Evolutionary conservation across 53 echinoderm and acorn worm species (phyloP).

Genomic region (Patiria pectinifera): DNA sequence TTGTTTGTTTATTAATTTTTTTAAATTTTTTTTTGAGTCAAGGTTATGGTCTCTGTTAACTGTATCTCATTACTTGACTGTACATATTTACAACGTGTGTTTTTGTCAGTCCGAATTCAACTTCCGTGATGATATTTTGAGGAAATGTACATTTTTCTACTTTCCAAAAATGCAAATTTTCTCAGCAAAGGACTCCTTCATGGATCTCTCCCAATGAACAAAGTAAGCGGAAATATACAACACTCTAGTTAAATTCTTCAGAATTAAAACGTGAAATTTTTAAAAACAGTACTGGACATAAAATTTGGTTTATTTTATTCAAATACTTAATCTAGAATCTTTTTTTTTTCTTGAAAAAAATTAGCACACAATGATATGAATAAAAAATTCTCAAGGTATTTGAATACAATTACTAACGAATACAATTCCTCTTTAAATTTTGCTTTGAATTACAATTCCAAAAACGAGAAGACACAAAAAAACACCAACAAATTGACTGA

Average conservation of each 20-base stretch:
- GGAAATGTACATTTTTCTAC: neutral
- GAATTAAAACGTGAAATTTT: neutral
- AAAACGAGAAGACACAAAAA: neutral
- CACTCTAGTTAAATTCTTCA: neutral
- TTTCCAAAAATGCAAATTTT: neutral
- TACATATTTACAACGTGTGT: constrained; percentile 56
- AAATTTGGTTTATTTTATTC: neutral
- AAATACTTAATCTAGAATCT: neutral
- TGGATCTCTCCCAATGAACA: neutral
- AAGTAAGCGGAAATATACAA: neutral
- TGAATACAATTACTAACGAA: constrained; percentile 1
- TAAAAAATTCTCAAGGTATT: neutral
- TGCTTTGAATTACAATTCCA: neutral
- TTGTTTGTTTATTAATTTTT: neutral
- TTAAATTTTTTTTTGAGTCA: constrained; percentile 25
- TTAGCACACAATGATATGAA: neutral
- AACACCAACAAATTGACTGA: neutral
- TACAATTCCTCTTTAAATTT: neutral
- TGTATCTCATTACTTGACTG: constrained; percentile 14
- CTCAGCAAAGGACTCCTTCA: neutral
- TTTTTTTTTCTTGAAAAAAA: neutral
- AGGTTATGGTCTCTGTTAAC: constrained; percentile 32
- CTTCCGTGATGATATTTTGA: neutral
- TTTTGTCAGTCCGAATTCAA: constrained; percentile 20
- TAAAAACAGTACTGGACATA: neutral